A percentile compares a stretch with the other conserved stretches of the same genome.
These are phyloP conservation scores for Bilobella aurantiaca DNA, from an alignment of 1,140 invertebrate genomes.

Conservation along the genomic window DNA sequence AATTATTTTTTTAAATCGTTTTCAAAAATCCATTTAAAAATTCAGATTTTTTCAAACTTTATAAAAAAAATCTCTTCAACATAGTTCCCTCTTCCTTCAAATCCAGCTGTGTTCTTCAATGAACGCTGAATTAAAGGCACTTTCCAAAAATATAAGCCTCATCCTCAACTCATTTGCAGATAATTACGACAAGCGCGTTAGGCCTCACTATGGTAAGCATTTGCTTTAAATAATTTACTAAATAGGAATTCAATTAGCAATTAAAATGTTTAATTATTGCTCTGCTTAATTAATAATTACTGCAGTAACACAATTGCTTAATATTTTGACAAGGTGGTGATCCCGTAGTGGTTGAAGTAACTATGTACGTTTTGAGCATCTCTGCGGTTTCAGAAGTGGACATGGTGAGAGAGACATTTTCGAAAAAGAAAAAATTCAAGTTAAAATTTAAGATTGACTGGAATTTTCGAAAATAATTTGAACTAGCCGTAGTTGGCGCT, in stretches of 20 bases:
- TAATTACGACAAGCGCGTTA: slow-evolving; percentile 94
- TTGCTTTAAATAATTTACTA: too few species aligned
- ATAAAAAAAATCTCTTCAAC: too few species aligned
- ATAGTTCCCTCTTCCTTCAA: background rate
- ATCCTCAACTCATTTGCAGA: slow-evolving; percentile 85
- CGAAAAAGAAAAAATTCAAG: background rate
- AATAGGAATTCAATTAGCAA: too few species aligned
- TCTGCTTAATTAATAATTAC: background rate
- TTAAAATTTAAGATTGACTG: background rate
- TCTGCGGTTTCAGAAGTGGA: background rate
- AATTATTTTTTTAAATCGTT: too few species aligned
- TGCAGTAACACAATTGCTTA: too few species aligned
- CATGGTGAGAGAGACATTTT: background rate
- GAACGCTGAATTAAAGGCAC: slow-evolving; percentile 7
- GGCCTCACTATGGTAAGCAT: slow-evolving; percentile 94
- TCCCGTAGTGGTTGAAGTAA: background rate
- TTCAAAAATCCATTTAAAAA: too few species aligned
- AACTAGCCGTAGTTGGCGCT: too few species aligned
- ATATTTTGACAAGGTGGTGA: background rate
- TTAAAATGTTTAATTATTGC: background rate
- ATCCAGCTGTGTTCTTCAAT: background rate
- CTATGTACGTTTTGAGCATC: background rate
- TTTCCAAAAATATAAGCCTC: slow-evolving; percentile 64
- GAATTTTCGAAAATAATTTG: too few species aligned
- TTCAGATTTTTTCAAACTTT: too few species aligned